Base-by-base conservation (phyloP, 2,113 vertebrate genomes). In the Athene cunicularia region DNA sequence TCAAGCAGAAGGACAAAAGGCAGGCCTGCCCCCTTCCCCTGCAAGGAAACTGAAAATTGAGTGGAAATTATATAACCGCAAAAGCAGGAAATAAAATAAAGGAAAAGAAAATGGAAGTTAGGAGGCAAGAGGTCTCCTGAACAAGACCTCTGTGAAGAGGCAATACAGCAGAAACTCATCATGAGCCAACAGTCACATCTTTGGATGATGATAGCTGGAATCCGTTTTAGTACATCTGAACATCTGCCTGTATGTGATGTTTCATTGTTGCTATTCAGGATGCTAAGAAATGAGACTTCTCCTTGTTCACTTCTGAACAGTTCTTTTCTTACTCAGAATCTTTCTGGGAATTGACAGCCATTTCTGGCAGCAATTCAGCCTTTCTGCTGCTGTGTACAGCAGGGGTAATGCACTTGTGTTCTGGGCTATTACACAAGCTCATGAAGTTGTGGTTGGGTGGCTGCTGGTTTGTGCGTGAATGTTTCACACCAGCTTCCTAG, bases 341-440 rank as follows among this genome's bases (percentile, higher is more conserved):
- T 26, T 85, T 84, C 68, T 72, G 76, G 58, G 66, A 95, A 90
- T 12, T 62, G 33, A 58, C 43, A 94, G 43, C 39, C 60, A 81
- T 82, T 91, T 95, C 83, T 89, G 73, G 20, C 55, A 80, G 52
- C 39, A 88, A 62, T 84, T 92, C 82, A 92, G 50, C 27, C 41
- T 95, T 95, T 94, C 63, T 5, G 1, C 33, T 50, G 64, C 56
- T 79, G 62, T 80, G 55, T 95, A 70, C 83, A 83, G 45, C 15
- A 3, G 49, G 62, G 27, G 37, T 92, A 90, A 93, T 52, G 64
- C 33, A 45, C 72, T 84, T 76, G 55, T 92, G 88, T 89, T 94
- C 64, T 89, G 56, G 88, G 32, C 72, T 90, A 58, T 96, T 96
- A 90, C 81, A 86, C 90, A 93, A 81, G 26, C 39, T 88, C 50